Evolutionary conservation across 2,797 vertebrate genomes (phyloP), one percentile per base, ranked within the genome.

Genomic region (Brachyrhaphis roseni): DNA sequence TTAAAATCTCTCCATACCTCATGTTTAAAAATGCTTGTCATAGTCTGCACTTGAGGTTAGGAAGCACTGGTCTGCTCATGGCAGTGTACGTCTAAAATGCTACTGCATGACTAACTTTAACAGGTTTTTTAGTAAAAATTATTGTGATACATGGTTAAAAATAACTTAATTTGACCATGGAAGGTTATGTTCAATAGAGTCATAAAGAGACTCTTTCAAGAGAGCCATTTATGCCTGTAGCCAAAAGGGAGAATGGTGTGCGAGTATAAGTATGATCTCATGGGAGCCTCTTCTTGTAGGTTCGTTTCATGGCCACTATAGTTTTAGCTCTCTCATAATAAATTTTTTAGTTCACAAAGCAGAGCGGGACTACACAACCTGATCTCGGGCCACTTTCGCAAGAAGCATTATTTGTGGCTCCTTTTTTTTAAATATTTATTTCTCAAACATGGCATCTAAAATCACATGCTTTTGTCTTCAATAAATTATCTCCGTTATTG

Each of bases 171-270:
- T 64, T 39, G 62, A 39, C 83, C 13, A 8, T 77, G 84, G 84
- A 86, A 72, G 76, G 82, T 80, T 80, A 31, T 72, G 86, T 78
- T 88, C 78, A 89, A 83, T 83, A 88, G 78, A 43, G 78, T 68
- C 79, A 51, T 86, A 79, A 81, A 82, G 73, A 43, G 77, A 76
- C 78, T 78, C 55, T 81, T 74, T 74, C 36, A 45, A 70, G 72
- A 70, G 79, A 86, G 64, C 46, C 8, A 1, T 1, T 41, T 11
- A 11, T 79, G 62, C 23, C 16, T 31, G 3, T 20, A 31, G 13
- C 62, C 28, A 51, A n/a, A 49, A 57, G 31, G 11, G 41, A 26
- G 13, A 64, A 20, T 15, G 3, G 23, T 74, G 28, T 31, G 75
- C 73, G 39, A 43, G 53, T n/a, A 74, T 20, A 46, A 62, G 77